phyloP scores from a whole-genome alignment of 2,113 vertebrate genomes.

The Herpetotheres cachinnans region DNA sequence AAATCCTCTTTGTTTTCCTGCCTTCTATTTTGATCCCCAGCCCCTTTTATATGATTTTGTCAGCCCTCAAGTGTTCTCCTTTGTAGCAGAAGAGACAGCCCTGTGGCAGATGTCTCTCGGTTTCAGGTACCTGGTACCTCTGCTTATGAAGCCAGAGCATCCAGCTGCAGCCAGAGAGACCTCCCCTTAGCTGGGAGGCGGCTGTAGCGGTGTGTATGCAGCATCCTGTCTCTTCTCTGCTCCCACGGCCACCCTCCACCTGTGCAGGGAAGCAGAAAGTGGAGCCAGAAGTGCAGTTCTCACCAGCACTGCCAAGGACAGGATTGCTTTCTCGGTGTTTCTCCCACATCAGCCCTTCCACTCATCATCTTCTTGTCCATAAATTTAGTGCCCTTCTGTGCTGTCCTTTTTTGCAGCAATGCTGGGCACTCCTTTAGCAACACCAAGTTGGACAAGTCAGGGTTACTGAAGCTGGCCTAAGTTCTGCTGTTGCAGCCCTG shows the following conservation, averaged over 20 bases:
- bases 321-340: rapidly evolving
- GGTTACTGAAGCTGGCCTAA: not conserved
- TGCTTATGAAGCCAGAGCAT: not conserved
- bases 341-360: not conserved
- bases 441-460: rapidly evolving
- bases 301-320: rapidly evolving
- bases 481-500: not conserved
- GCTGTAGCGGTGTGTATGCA: not conserved
- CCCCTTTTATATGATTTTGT: not conserved
- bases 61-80: not conserved
- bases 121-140: rapidly evolving
- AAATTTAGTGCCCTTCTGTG: not conserved
- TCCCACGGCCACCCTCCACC: not conserved
- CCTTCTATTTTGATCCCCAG: not conserved
- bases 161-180: not conserved
- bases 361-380: not conserved
- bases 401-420: not conserved
- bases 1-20: not conserved
- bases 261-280: not conserved
- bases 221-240: not conserved
- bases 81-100: not conserved
- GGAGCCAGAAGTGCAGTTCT: not conserved
- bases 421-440: not conserved
- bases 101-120: not conserved
- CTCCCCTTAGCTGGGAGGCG: not conserved